A percentile compares a stretch with the other conserved stretches of the same genome.
phyloP scores from a whole-genome alignment of 2,888 invertebrate genomes.

The Cephus pulcher region DNA sequence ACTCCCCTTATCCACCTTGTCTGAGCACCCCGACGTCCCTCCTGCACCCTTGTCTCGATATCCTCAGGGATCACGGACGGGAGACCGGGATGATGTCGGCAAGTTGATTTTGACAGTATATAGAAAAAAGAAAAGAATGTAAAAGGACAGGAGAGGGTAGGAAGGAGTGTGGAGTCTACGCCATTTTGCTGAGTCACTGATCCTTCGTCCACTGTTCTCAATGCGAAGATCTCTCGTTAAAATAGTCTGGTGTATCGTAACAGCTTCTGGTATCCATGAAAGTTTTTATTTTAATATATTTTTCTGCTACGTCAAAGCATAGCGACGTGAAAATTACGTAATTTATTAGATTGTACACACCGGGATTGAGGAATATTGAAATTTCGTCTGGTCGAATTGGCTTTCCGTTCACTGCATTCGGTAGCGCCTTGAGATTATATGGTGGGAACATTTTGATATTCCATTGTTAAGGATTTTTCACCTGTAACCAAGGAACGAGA shows the following conservation, averaged over 20 bases:
- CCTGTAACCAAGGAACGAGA: conserved; percentile 12
- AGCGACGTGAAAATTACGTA: not conserved
- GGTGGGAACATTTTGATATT: not conserved
- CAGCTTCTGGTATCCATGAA: not conserved
- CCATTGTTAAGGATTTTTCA: not conserved
- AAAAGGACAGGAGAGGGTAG: conserved; percentile 19
- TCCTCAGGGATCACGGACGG: not conserved
- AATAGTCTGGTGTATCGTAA: not conserved
- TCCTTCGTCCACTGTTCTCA: not conserved
- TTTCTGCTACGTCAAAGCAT: not conserved
- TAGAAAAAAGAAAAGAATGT: not conserved
- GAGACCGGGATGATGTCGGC: not conserved
- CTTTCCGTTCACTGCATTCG: not conserved
- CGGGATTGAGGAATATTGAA: not conserved
- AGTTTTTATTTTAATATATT: not conserved
- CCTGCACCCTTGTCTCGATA: not conserved
- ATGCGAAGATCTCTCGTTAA: not conserved
- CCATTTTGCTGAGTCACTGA: not conserved
- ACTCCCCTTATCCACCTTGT: conserved; percentile 16
- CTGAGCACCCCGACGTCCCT: not conserved
- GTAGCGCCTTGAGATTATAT: not conserved
- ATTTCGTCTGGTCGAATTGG: not conserved
- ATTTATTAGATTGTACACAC: not conserved
- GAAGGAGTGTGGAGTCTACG: not conserved
- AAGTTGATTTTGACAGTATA: conserved; percentile 4